Conservation (phyloP, 2,113 vertebrate species). For the Neomonachus schauinslandi region DNA sequence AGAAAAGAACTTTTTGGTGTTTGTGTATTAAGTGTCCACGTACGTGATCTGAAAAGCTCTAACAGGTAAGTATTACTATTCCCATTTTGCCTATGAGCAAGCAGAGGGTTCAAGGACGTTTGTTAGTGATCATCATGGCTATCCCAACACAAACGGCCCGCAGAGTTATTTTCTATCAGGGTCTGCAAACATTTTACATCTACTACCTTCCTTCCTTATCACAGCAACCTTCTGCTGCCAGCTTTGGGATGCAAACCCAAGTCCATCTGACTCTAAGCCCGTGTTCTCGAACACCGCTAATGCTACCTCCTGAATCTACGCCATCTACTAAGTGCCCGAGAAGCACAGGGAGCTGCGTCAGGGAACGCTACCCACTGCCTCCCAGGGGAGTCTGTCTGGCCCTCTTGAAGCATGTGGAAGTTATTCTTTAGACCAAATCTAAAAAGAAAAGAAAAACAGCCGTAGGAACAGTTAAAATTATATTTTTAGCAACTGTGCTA, state of each 20-base stretch:
- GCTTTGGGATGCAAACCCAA: not conserved
- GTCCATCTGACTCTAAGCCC: not conserved
- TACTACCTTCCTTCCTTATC: not conserved
- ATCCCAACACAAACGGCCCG: not conserved
- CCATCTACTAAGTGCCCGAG: not conserved
- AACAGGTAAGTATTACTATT: not conserved
- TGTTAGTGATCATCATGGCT: not conserved
- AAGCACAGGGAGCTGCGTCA: no score
- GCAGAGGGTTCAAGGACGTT: not conserved
- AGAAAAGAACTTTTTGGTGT: not conserved
- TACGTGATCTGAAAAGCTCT: not conserved
- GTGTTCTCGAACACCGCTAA: not conserved
- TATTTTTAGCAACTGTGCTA: not conserved
- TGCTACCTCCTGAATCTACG: not conserved
- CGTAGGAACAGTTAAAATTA: not conserved
- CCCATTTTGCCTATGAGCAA: not conserved
- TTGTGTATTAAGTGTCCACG: not conserved
- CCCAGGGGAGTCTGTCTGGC: not conserved
- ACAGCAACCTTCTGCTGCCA: not conserved
- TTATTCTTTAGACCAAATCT: not conserved
- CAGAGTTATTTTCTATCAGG: not conserved
- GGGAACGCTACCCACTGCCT: fast-evolving
- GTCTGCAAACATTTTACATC: not conserved
- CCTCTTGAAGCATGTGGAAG: not conserved
- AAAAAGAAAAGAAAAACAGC: not conserved